These are phyloP conservation scores for Hirundichthys speculiger DNA, from an alignment of 2,113 vertebrate species.

Conservation along the genomic window DNA sequence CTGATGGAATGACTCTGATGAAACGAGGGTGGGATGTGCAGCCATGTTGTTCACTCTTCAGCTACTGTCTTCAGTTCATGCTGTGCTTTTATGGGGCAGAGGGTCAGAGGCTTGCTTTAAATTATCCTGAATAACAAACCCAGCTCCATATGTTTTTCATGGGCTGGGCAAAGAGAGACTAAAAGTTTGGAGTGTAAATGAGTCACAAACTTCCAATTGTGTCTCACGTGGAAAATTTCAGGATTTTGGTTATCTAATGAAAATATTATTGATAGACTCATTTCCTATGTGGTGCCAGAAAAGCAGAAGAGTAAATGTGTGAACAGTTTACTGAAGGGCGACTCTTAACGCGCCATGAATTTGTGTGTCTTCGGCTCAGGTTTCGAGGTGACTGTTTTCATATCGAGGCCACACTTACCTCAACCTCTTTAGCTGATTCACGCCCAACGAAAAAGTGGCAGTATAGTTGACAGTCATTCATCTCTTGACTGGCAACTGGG, in stretches of 20 bases:
- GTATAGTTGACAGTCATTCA: conserved; percentile 46
- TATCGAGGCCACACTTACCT: conserved; percentile 74
- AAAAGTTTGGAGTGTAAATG: conserved; percentile 64
- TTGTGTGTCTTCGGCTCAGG: conserved; percentile 73
- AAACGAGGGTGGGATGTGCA: conserved; percentile 13
- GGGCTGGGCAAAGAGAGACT: conserved; percentile 33
- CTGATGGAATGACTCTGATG: conserved; percentile 11
- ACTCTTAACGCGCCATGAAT: conserved; percentile 64
- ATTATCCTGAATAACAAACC: conserved; percentile 75
- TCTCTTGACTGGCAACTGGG: conserved; percentile 7
- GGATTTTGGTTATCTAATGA: conserved; percentile 85
- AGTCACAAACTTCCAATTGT: conserved; percentile 82
- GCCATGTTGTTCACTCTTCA: conserved; percentile 16
- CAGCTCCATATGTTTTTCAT: conserved; percentile 72
- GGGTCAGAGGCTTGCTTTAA: conserved; percentile 50
- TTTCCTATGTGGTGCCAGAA: conserved; percentile 86
- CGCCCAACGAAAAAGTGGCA: conserved; percentile 37
- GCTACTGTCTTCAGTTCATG: conserved; percentile 50
- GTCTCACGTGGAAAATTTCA: conserved; percentile 78
- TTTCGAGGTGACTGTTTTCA: conserved; percentile 82
- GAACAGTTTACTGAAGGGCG: conserved; percentile 82
- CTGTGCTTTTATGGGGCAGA: conserved; percentile 44
- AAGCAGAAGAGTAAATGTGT: conserved; percentile 82
- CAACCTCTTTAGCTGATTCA: conserved; percentile 67
- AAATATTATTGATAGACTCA: conserved; percentile 90